Percentiles rank a stretch among this genome's conserved stretches.
These are phyloP conservation scores for Phyllotreta striolata DNA, from an alignment of 2,888 invertebrate species.

Conservation along the genomic window DNA sequence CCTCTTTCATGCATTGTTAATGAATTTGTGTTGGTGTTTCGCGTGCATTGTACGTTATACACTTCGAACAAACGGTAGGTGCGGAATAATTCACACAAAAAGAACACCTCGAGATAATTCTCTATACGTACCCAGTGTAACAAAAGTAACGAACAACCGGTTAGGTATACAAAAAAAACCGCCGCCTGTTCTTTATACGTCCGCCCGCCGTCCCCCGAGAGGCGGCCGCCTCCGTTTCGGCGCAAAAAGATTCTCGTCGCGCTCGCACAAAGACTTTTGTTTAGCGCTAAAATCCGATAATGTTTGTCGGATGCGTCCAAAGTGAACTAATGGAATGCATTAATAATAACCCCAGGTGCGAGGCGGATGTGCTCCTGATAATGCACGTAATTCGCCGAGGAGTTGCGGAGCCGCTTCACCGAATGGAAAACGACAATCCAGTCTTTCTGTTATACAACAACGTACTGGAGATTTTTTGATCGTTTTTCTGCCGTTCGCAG, in stretches of 20 bases:
- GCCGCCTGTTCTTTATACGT: slow-evolving; percentile 8
- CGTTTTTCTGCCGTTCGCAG: no score
- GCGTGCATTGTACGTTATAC: no score
- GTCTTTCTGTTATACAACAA: no score
- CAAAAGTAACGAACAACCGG: no score
- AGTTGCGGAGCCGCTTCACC: slow-evolving; percentile 19
- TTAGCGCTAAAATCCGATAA: slow-evolving; percentile 26
- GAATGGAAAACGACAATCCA: background rate
- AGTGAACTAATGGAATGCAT: slow-evolving; percentile 31
- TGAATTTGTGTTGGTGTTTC: no score
- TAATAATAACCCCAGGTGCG: slow-evolving; percentile 31
- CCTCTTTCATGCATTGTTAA: no score
- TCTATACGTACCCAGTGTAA: no score
- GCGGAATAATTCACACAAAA: no score
- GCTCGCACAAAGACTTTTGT: slow-evolving; percentile 19
- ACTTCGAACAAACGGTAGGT: no score
- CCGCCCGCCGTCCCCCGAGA: slow-evolving; percentile 9
- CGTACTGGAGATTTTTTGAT: no score
- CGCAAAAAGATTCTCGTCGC: slow-evolving; percentile 6
- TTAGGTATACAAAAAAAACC: no score
- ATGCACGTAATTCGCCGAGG: slow-evolving; percentile 26
- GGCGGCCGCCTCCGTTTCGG: background rate
- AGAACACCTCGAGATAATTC: no score
- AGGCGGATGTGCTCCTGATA: slow-evolving; percentile 25
- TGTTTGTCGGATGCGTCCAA: slow-evolving; percentile 20